phyloP scores from a whole-genome alignment of 2,888 invertebrate genomes.

The Tenthredo mesomela region DNA sequence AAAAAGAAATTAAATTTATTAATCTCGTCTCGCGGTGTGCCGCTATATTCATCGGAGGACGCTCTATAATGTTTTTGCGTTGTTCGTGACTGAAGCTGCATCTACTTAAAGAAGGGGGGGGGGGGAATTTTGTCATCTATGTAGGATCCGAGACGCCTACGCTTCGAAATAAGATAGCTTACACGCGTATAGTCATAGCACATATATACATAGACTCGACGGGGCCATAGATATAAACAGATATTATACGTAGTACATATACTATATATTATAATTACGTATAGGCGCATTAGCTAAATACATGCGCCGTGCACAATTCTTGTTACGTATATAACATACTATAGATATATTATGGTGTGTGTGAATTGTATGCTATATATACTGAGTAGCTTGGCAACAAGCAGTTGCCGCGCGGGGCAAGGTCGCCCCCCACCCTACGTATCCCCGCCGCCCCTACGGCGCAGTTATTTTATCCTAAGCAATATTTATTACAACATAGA shows the following conservation, averaged over 20 bases:
- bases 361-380: constrained; percentile 65
- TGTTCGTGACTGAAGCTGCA: constrained; percentile 29
- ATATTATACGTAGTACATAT: neutral
- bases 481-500: constrained; percentile 74
- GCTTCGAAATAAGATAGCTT: constrained; percentile 44
- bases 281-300: constrained; percentile 39
- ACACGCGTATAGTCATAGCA: neutral
- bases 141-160: constrained; percentile 39
- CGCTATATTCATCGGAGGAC: neutral
- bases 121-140: constrained; percentile 35
- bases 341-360: constrained; percentile 25
- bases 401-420: constrained; percentile 74
- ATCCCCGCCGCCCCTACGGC: constrained; percentile 64
- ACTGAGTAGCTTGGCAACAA: constrained; percentile 75
- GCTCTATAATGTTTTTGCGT: constrained; percentile 34
- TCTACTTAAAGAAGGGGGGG: neutral
- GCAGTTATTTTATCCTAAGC: constrained; percentile 72
- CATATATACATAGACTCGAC: neutral
- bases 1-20: neutral
- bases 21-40: neutral
- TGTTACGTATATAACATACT: constrained; percentile 8
- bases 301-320: constrained; percentile 25
- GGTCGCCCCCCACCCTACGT: constrained; percentile 70
- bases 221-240: neutral
- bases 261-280: constrained; percentile 2